Conservation (phyloP, 2,888 invertebrate genomes). For the Psococerastis gibbosa region DNA sequence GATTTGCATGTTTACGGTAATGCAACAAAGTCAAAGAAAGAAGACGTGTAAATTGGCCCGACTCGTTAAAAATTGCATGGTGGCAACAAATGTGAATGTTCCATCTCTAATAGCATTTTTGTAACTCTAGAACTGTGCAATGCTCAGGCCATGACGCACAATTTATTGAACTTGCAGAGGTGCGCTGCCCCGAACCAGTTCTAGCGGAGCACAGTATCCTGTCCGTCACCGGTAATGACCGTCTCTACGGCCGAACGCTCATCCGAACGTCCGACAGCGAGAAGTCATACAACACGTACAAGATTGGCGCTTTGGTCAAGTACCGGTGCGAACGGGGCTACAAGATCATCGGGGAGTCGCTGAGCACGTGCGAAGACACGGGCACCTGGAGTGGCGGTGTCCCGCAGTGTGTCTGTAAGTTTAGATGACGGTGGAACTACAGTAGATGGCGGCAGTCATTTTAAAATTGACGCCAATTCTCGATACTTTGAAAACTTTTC, state of each 20-base stretch:
- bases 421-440: conserved; percentile 6
- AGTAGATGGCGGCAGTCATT: neutral
- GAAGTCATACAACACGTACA: conserved; percentile 54
- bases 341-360: conserved; percentile 65
- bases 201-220: conserved; percentile 69
- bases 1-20: no score
- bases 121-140: no score
- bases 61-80: conserved; percentile 5
- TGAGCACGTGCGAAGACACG: conserved; percentile 69
- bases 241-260: conserved; percentile 69
- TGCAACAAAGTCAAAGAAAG: no score
- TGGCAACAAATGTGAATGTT: conserved; percentile 7
- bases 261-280: conserved; percentile 53
- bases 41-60: no score
- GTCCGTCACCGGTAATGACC: conserved; percentile 77
- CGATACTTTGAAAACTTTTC: no score
- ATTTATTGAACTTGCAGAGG: conserved; percentile 52
- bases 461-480: no score
- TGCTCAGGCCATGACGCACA: no score
- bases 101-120: no score
- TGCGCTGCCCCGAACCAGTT: conserved; percentile 67
- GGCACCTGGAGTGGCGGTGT: conserved; percentile 72
- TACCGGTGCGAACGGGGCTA: conserved; percentile 81
- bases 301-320: conserved; percentile 69
- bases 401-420: conserved; percentile 69